Base-by-base conservation (phyloP, 2,113 vertebrate species). In the Rhabdomys dilectus region DNA sequence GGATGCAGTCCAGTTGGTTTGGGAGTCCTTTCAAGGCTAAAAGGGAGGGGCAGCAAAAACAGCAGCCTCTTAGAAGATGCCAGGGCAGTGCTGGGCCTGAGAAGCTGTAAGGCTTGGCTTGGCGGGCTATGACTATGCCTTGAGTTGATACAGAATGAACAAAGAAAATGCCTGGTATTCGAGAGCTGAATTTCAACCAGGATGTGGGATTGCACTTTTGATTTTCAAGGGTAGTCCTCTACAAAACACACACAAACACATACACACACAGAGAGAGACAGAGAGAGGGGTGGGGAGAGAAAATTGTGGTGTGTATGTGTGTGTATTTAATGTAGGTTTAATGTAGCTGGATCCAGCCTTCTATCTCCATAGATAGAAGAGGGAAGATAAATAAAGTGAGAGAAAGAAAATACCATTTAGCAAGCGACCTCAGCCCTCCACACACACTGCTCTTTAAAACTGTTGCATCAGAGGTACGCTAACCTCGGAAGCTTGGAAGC, bases 121-220 rank as follows among this genome's bases (percentile, higher is more conserved):
- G 60, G 85, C 95, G 64, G 31, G 64, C 45, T 73, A 89, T 45
- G 39, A 48, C 42, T 75, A 84, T 62, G 82, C 34, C 62, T 85
- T 51, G 62, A 95, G 91, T 75, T 77, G 64, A 73, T 77, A 22
- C 31, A 82, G 64, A 97, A 66, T 45, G 58, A 91, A 88, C 75
- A 89, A 94, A 95, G 84, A 86, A 91, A 95, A 94, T 75, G 68
- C 36, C 89, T 95, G 68, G 19, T 66, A 45, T 90, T 90, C 91
- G 80, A 93, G 31, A 80, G 19, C 87, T 58, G 19, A 11, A 51
- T 85, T 93, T 95, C 85, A 94, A 16, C 48, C 15, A 51, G 22
- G 16, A 58, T 76, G 94, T 51, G 51, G 8, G 64, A 81, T 91
- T 81, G 56, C 21, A 31, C 5, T 72, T 66, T 87, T 42, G 15